Evolutionary conservation across 2,888 invertebrate genomes (phyloP).

Genomic region (Sinhomidia bicolor): DNA sequence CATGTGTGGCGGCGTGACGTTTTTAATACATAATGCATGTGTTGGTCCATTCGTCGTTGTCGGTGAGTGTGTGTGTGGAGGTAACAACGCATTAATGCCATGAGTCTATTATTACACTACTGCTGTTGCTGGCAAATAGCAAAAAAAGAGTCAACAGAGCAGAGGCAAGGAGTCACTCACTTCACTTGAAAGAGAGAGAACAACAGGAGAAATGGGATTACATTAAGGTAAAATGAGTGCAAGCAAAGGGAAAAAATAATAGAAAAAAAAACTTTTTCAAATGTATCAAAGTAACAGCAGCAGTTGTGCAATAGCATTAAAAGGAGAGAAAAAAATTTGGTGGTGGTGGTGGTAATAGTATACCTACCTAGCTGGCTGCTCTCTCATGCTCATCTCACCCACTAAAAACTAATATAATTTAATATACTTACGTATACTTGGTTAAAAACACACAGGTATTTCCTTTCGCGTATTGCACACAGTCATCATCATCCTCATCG

Average conservation of each 20-base stretch:
- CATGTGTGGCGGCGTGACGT: constrained; percentile 61
- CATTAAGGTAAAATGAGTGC: constrained; percentile 44
- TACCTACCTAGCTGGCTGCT: constrained; percentile 48
- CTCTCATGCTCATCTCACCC: too few species aligned
- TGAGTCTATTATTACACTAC: constrained; percentile 41
- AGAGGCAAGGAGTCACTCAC: background rate
- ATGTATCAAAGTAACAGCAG: constrained; percentile 52
- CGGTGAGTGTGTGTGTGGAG: constrained; percentile 34
- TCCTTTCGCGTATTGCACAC: too few species aligned
- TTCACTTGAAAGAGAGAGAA: too few species aligned
- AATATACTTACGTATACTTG: background rate
- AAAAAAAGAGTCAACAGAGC: background rate
- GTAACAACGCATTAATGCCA: constrained; percentile 52
- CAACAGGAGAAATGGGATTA: constrained; percentile 30
- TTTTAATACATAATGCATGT: constrained; percentile 70
- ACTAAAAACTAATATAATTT: background rate
- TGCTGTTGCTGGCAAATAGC: background rate
- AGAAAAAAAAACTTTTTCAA: constrained; percentile 50
- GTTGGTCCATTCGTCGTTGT: background rate
- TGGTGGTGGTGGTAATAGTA: constrained; percentile 33
- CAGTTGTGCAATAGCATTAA: constrained; percentile 42
- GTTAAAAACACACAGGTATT: constrained; percentile 59
- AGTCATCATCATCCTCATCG: background rate
- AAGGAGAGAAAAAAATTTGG: too few species aligned
- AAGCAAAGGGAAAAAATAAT: constrained; percentile 43